These are phyloP conservation scores for Poecilia wingei DNA, from an alignment of 2,797 vertebrate species.

Conservation along the genomic window DNA sequence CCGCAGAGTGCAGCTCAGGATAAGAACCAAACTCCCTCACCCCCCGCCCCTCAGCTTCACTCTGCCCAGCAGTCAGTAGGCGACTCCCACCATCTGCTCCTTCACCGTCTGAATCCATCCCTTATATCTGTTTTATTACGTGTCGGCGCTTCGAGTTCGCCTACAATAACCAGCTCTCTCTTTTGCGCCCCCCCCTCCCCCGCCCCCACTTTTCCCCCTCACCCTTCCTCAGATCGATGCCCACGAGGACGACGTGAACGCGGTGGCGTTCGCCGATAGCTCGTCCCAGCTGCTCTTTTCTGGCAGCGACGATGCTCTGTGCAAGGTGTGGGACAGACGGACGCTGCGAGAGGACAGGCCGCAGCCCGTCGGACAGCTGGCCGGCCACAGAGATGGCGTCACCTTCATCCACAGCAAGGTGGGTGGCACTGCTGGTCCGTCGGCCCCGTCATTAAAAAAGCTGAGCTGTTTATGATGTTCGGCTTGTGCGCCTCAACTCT, in stretches of 20 bases:
- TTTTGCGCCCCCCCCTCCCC: not conserved
- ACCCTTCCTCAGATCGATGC: slow-evolving; percentile 84
- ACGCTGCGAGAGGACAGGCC: slow-evolving; percentile 90
- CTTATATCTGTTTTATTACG: slow-evolving; percentile 12
- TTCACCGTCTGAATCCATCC: slow-evolving; percentile 16
- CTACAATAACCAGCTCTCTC: slow-evolving; percentile 16
- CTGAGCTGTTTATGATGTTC: not conserved
- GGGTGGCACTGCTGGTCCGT: slow-evolving; percentile 18
- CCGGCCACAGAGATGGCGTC: slow-evolving; percentile 93
- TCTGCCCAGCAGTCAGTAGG: slow-evolving; percentile 40
- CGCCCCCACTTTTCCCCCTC: not conserved
- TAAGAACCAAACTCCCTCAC: slow-evolving; percentile 20
- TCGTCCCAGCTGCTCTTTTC: slow-evolving; percentile 94
- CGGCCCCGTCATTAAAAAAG: slow-evolving; percentile 29
- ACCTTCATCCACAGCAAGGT: slow-evolving; percentile 97
- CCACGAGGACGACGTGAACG: slow-evolving; percentile 93
- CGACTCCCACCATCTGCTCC: slow-evolving; percentile 64
- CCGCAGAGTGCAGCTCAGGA: slow-evolving; percentile 8
- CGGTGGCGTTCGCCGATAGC: slow-evolving; percentile 90
- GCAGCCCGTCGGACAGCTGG: slow-evolving; percentile 90
- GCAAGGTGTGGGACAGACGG: slow-evolving; percentile 94
- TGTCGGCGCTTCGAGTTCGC: slow-evolving; percentile 8
- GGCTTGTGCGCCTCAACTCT: not conserved
- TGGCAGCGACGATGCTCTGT: slow-evolving; percentile 91
- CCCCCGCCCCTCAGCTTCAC: slow-evolving; percentile 30